Evolutionary conservation across 2,888 invertebrate species (phyloP).

Genomic region (Drosophila melanocephala): DNA sequence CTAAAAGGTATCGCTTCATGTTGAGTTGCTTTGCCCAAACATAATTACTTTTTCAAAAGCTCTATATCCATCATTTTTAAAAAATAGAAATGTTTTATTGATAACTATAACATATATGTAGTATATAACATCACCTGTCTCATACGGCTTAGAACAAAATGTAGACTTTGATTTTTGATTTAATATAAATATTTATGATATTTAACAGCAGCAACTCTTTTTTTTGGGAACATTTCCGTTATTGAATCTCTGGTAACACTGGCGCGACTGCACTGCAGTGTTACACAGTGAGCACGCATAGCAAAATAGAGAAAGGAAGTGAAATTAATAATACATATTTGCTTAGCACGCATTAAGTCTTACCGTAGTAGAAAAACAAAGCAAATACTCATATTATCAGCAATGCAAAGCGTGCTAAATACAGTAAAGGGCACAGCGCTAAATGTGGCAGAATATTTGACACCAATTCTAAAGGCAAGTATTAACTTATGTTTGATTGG

Average conservation of each 20-base stretch:
- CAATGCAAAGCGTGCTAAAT: slow-evolving; percentile 98
- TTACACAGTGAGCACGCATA: slow-evolving; percentile 28
- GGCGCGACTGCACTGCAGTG: slow-evolving; percentile 18
- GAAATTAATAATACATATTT: slow-evolving; percentile 31
- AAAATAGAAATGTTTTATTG: background rate
- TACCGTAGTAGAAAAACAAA: slow-evolving; percentile 34
- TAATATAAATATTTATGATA: background rate
- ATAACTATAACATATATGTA: background rate
- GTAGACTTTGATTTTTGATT: background rate
- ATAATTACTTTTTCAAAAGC: background rate
- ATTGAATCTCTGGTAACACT: slow-evolving; percentile 4
- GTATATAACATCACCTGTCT: background rate
- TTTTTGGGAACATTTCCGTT: background rate
- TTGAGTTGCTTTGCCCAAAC: background rate
- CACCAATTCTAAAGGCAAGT: slow-evolving; percentile 96
- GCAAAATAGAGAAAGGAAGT: slow-evolving; percentile 29
- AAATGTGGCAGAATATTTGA: slow-evolving; percentile 97
- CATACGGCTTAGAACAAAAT: background rate
- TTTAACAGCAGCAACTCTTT: background rate
- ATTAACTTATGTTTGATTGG: background rate
- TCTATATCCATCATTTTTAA: background rate
- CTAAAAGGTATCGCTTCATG: background rate
- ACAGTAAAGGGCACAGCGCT: slow-evolving; percentile 97
- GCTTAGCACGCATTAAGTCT: slow-evolving; percentile 23
- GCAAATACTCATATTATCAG: slow-evolving; percentile 29